Evolutionary conservation across 1,140 invertebrate species (phyloP), one percentile per base, ranked within the genome.

Genomic region (Archegozetes longisetosus): DNA sequence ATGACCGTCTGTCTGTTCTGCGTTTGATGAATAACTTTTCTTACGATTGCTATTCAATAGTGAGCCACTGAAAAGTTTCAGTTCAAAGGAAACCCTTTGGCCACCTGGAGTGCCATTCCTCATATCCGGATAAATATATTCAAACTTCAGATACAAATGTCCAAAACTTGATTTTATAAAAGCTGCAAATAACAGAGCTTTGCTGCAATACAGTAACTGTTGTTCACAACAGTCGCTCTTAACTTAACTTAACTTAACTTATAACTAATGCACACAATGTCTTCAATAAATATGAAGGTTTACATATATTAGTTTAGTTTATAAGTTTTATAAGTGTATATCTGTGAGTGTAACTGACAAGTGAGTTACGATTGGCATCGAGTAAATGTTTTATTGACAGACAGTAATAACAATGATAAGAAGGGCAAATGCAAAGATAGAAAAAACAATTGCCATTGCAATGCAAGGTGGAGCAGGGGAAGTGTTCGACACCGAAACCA

Each of bases 381-480:
- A 20, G 6, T 51, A n/a, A 17, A 40, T 40, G 32, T 40, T 40
- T 40, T 40, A 40, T 40, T 40, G 32, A 40, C 32, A 40, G 32
- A 40, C 32, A 40, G 17, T 9, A 9, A 26, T 22, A 20, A 51
- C 50, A 51, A 51, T 22, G 12, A 22, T 25, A 51, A 9, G n/a
- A 51, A 51, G 50, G 50, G n/a, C 4, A 26, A 51, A 51, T 51
- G 24, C 6, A 9, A 40, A 26, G 50, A 20, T 9, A 13, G 20
- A 6, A 26, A 51, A 51, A 51, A 51, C 50, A 51, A 51, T 51
- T 51, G 50, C 20, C 20, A 51, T 9, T 51, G 50, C 50, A 51
- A 20, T 20, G 6, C 6, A 51, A 51, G 50, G 50, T 51, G 24
- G 50, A 51, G 50, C 13, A n/a, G 50, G 50, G 50, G 20, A 20